Base-by-base conservation (phyloP, 2,113 vertebrate species). In the Cyprinodon tularosa region DNA sequence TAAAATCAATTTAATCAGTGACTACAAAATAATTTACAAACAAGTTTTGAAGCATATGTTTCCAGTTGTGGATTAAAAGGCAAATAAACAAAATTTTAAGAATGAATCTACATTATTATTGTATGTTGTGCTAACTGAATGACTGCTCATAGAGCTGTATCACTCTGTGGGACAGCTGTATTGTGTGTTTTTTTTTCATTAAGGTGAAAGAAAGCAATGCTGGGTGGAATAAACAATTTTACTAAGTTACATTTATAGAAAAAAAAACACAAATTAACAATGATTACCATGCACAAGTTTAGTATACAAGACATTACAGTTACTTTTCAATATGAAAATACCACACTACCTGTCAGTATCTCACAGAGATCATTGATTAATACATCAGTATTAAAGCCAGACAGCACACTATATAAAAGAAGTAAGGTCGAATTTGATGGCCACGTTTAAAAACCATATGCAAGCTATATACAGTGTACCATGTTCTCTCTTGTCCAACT, bases 251-350 rank as follows among this genome's bases (percentile, higher is more conserved):
- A 92, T 84, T 86, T 93, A 93, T 94, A 94, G 89, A 95, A 95
- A 75, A 93, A 94, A 93, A 80, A 94, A 94, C 93, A 95, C 93
- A 92, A 94, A 94, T 86, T 76, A 94, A 95, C 93, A 90, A 91
- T 93, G 84, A 92, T 89, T 82, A 91, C 93, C 94, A 95, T 95
- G 94, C 94, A 97, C 96, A 97, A 94, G 94, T 97, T 96, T 96
- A 97, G 96, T 96, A 96, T 97, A 98, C 95, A 95, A 96, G 95
- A 94, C 95, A 93, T 93, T 95, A 94, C 93, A 89, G 85, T 94
- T 94, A 92, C 96, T 96, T 98, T 98, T 97, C 97, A 98, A 98
- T 98, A 96, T 98, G 97, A 98, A 98, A 98, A 96, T 95, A 88
- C 76, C 79, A 90, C 86, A 86, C 94, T 74, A 83, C 92, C 92